Percentiles rank a stretch among this genome's conserved stretches.
Conservation (phyloP, 2,113 vertebrate species). For the Zosterops pallidus region DNA sequence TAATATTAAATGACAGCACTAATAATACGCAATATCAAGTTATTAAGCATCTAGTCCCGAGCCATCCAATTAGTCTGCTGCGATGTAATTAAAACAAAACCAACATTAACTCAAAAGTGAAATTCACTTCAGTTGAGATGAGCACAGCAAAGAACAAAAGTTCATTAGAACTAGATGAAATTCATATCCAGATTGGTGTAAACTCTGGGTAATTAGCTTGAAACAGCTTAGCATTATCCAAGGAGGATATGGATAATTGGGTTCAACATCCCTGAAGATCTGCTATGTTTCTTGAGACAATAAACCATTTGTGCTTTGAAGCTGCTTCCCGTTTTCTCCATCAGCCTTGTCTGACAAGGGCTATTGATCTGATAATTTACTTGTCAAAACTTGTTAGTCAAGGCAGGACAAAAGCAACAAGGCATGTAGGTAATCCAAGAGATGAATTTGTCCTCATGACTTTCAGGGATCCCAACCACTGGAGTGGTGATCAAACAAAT, state of each 20-base stretch:
- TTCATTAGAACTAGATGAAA: constrained; percentile 61
- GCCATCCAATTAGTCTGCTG: constrained; percentile 53
- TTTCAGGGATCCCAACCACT: constrained; percentile 4
- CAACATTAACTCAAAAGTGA: constrained; percentile 48
- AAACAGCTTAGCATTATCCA: constrained; percentile 65
- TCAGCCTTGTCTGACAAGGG: constrained; percentile 53
- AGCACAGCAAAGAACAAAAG: constrained; percentile 47
- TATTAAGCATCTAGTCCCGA: constrained; percentile 59
- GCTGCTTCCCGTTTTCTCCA: constrained; percentile 10
- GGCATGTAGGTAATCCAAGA: constrained; percentile 48
- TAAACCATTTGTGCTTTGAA: constrained; percentile 56
- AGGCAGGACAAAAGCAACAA: constrained; percentile 55
- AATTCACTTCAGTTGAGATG: constrained; percentile 17
- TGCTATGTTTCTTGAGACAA: constrained; percentile 57
- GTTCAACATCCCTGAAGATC: constrained; percentile 68
- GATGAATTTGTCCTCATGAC: constrained; percentile 51
- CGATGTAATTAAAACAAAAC: constrained; percentile 64
- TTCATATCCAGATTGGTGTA: constrained; percentile 62
- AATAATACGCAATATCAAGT: constrained; percentile 55
- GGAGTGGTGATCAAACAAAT: background rate
- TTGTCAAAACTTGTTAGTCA: constrained; percentile 70
- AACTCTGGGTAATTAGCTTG: constrained; percentile 66
- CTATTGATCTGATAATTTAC: constrained; percentile 66
- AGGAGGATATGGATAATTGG: constrained; percentile 69
- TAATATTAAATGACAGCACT: constrained; percentile 54